Conservation (phyloP, 2,797 vertebrate species). For the Anomalospiza imberbis region DNA sequence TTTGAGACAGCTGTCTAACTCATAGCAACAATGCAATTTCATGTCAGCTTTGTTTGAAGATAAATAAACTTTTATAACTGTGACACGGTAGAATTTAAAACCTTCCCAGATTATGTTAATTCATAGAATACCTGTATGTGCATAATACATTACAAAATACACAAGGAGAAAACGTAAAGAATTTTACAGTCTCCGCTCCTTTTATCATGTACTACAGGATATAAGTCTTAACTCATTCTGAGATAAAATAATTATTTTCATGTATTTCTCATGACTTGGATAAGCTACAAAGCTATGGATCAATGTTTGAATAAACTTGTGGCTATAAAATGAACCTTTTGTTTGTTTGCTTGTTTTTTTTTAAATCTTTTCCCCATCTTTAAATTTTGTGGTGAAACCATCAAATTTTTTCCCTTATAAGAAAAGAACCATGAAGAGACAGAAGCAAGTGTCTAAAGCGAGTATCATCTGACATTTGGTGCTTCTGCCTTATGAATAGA, state of each 20-base stretch:
- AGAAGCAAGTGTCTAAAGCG: not conserved
- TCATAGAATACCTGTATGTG: not conserved
- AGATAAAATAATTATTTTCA: not conserved
- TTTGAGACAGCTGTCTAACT: not conserved
- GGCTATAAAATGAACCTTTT: not conserved
- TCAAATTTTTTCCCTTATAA: not conserved
- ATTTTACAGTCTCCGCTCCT: not conserved
- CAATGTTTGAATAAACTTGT: not conserved
- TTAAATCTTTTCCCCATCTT: not conserved
- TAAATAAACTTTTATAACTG: not conserved
- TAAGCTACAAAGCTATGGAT: not conserved
- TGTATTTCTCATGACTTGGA: not conserved
- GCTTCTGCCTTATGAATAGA: not conserved
- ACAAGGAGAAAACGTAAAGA: not conserved
- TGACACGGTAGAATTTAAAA: not conserved
- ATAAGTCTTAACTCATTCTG: not conserved
- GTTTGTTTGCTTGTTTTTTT: not conserved
- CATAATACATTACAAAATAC: not conserved
- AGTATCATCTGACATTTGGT: not conserved
- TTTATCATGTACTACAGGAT: not conserved
- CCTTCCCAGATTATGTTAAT: not conserved
- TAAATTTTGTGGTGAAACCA: not conserved
- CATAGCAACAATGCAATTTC: not conserved
- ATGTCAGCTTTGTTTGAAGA: not conserved
- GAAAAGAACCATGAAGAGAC: not conserved